Evolutionary conservation across 2,113 vertebrate genomes (phyloP), one percentile per base, ranked within the genome.

Genomic region (Turnix velox): DNA sequence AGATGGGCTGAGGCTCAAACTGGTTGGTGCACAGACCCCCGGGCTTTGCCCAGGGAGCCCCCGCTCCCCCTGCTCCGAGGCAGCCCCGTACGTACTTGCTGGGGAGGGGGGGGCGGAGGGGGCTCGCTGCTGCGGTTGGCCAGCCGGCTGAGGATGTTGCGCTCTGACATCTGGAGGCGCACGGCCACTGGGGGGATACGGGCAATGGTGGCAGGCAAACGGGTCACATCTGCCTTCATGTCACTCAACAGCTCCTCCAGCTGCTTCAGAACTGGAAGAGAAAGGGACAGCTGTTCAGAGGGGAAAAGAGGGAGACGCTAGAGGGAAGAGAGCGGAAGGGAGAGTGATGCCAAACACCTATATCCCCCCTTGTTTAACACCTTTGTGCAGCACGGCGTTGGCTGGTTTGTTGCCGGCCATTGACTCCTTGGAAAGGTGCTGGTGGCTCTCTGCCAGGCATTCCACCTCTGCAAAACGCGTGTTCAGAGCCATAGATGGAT

Each of bases 401-500:
- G 99, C 99, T 18, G 99, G 99, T 87, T 99, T 99, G 96, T 99
- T 99, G 91, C 99, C 99, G 7, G 99, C 99, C 99, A 99, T 99
- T 4, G 99, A 99, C 95, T 99, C 99, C 96, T 99, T 99, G 97
- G 99, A 99, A 74, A 99, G 98, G 97, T 99, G 99, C 97, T 99
- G 99, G 94, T 99, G 99, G 89, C 99, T 99, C 97, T 99, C 99
- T 1, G 99, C 99, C 84, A 99, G 96, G 96, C 99, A 99, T 93
- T 99, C 99, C 84, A 99, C 99, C 97, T 99, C 99, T 25, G 99
- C 99, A 72, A 99, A 99, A 68, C 99, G 98, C 0, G 99, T 99
- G 95, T 99, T 99, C 61, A 99, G 98, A 61, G 99, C 99, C 99
- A 99, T 99, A 49, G 99, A 99, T 15, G 99, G 99, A 93, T 99